Base-by-base conservation (phyloP, 2,888 invertebrate genomes). In the Athrips mouffetella region DNA sequence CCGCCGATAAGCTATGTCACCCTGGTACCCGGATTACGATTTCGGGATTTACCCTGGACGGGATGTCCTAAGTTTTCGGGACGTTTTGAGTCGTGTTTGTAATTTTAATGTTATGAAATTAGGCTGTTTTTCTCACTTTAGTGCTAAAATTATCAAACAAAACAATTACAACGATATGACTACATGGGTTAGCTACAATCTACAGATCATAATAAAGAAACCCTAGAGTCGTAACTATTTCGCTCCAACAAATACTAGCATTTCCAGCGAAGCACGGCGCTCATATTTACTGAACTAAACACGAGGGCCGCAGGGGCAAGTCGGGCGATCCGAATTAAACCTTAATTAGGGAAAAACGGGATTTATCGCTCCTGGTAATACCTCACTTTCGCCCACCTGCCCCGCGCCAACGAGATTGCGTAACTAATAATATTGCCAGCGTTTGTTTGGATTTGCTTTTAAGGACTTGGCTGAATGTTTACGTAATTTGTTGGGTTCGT, bases 1-100 rank as follows among this genome's bases (percentile, higher is more conserved):
- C 74, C 62, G 63, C 70, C 80, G 83, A 86, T 86, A 86, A 86
- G 85, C 84, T 73, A 77, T 77, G 84, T 80, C 82, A 72, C 76
- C 80, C 81, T 79, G 76, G 81, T 81, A 74, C 73, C 75, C 69
- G 74, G 84, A 83, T 85, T 85, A 85, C 76, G 73, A 71, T 72
- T 73, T 72, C 68, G 73, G 79, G 76, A 72, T 79, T 70, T 74
- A 65, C 63, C 63, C 62, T 57, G 60, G 54, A 58, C 65, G 63
- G 69, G 65, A 60, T 58, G 59, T 53, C 52, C 50, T 68, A 83
- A 84, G 72, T 83, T 81, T 37, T 71, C 31, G 57, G 63, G 67
- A 70, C 73, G 67, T 60, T 67, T 67, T 66, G 62, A 69, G 63
- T 64, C 69, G 72, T 71, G 75, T 72, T 66, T 64, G 67, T 75